A percentile compares a stretch with the other conserved stretches of the same genome.
Evolutionary conservation across 2,113 vertebrate species (phyloP).

Genomic region (Tachysurus fulvidraco): DNA sequence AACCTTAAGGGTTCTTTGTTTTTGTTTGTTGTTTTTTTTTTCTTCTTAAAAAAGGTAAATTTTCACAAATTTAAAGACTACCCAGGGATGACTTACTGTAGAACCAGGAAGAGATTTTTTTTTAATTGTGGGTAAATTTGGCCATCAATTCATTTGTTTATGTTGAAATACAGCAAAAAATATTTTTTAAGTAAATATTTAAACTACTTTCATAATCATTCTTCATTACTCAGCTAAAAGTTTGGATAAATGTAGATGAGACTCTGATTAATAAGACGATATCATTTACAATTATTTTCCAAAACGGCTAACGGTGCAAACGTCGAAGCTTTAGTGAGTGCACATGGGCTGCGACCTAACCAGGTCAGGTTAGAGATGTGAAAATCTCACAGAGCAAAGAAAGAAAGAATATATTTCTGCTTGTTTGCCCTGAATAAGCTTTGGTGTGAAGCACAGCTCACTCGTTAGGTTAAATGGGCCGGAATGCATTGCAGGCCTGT

Average conservation of each 20-base stretch:
- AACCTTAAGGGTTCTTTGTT: background rate
- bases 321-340: too few relatives aligned
- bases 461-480: conserved; percentile 44
- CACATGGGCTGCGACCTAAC: background rate
- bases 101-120: background rate
- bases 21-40: too few relatives aligned
- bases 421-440: conserved; percentile 34
- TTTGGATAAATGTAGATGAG: background rate
- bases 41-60: too few relatives aligned
- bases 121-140: background rate
- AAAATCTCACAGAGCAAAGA: background rate
- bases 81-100: background rate
- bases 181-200: background rate
- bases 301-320: background rate
- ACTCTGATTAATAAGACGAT: background rate
- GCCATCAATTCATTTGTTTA: background rate
- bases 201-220: background rate
- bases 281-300: background rate
- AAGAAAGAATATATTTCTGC: background rate
- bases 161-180: background rate
- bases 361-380: background rate
- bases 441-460: conserved; percentile 27
- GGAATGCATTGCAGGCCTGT: conserved; percentile 44
- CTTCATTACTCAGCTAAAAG: background rate
- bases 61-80: too few relatives aligned